Evolutionary conservation across 2,797 vertebrate genomes (phyloP).

Genomic region (Cephalopachus bancanus): DNA sequence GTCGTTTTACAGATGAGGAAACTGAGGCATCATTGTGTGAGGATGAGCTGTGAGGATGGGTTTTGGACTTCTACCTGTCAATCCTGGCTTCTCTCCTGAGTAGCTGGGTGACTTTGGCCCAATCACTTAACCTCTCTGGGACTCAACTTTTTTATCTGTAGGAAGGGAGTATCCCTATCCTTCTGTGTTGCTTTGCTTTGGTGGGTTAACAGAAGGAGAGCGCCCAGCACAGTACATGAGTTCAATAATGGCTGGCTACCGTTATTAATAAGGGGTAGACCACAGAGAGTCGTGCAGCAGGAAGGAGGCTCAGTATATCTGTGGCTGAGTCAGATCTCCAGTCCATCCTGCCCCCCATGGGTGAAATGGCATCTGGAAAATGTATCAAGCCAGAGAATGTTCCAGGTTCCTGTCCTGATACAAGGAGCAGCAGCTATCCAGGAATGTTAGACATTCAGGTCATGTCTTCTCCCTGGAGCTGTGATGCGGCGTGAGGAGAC

Average conservation of each 20-base stretch:
- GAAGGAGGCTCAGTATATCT: background rate
- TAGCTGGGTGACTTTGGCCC: background rate
- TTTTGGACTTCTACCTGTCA: background rate
- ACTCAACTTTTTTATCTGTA: background rate
- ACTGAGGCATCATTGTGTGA: background rate
- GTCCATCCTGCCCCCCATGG: background rate
- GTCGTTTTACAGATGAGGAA: background rate
- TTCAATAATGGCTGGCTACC: background rate
- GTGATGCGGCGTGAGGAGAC: background rate
- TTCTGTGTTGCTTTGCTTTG: background rate
- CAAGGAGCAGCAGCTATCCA: background rate
- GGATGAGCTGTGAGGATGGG: background rate
- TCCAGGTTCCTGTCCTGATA: background rate
- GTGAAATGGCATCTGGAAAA: background rate
- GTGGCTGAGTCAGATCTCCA: background rate
- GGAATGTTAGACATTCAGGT: background rate
- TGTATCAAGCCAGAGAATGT: background rate
- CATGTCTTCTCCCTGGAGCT: background rate
- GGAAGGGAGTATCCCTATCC: background rate
- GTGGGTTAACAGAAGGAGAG: background rate
- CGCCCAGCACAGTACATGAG: background rate
- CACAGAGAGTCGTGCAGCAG: background rate
- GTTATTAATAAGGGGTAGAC: background rate
- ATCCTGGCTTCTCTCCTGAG: background rate
- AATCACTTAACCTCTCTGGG: conserved; percentile 33